Conservation (phyloP, 1,140 invertebrate genomes). For the Apocrypta bakeri region DNA sequence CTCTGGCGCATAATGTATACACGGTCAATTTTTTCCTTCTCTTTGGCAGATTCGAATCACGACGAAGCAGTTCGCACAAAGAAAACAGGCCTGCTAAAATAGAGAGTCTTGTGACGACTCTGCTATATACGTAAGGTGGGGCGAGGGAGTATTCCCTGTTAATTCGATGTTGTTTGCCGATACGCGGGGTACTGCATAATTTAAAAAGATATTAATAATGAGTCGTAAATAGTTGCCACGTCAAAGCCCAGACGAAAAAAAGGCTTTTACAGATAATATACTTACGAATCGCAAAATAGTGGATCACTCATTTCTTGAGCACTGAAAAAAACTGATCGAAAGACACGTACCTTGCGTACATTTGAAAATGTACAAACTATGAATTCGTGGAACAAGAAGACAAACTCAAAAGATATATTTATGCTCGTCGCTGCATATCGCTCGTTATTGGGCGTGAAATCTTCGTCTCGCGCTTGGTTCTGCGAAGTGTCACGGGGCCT, state of each 20-base stretch:
- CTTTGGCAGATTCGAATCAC: background rate
- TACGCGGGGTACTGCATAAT: background rate
- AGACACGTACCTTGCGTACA: no score
- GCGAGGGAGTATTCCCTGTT: background rate
- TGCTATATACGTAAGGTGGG: no score
- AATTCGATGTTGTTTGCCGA: background rate
- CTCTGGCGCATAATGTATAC: no score
- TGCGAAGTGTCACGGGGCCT: conserved; percentile 17
- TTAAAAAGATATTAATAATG: background rate
- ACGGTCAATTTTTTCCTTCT: background rate
- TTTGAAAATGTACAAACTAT: no score
- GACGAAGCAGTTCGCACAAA: background rate
- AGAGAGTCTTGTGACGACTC: background rate
- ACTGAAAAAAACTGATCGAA: background rate
- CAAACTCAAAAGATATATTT: background rate
- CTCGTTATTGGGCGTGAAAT: conserved; percentile 40
- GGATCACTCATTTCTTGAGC: background rate
- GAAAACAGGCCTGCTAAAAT: background rate
- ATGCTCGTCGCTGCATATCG: conserved; percentile 8
- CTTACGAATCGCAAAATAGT: no score
- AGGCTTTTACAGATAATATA: no score
- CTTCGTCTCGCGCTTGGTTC: conserved; percentile 35
- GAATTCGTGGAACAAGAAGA: background rate
- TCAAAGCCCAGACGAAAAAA: background rate
- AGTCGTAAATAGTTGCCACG: background rate